phyloP scores from a whole-genome alignment of 23 tunicate genomes.

The Ascidia mentula region DNA sequence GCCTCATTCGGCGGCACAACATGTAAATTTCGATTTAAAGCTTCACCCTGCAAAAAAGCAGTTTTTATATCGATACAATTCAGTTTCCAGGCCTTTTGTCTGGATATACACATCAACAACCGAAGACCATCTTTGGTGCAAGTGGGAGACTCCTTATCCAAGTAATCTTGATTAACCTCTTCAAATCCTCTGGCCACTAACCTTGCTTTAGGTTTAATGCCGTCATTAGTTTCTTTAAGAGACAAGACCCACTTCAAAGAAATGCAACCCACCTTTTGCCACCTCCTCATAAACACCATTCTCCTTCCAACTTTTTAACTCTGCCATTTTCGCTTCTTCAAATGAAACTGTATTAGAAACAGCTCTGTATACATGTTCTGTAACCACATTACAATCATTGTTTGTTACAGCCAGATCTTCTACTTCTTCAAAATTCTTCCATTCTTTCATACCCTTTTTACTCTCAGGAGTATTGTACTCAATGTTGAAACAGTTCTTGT shows the following conservation, averaged over 20 bases:
- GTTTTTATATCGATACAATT: background rate
- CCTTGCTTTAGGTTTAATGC: background rate
- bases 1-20: background rate
- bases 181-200: background rate
- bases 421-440: too few relatives aligned
- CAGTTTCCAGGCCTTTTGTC: background rate
- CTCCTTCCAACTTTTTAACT: background rate
- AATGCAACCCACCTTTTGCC: background rate
- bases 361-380: too few relatives aligned
- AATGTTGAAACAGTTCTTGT: too few relatives aligned
- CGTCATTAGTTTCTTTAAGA: background rate
- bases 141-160: background rate
- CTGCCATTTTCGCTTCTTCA: background rate
- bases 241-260: background rate
- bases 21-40: background rate
- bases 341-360: too few relatives aligned
- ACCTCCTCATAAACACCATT: background rate
- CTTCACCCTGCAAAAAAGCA: background rate
- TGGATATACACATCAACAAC: background rate
- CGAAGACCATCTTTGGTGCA: background rate
- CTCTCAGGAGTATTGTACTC: too few relatives aligned
- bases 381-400: too few relatives aligned
- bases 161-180: background rate
- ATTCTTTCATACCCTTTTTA: too few relatives aligned
- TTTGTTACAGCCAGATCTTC: too few relatives aligned